Base-by-base conservation (phyloP, 2,113 vertebrate species). In the Butorides virescens region DNA sequence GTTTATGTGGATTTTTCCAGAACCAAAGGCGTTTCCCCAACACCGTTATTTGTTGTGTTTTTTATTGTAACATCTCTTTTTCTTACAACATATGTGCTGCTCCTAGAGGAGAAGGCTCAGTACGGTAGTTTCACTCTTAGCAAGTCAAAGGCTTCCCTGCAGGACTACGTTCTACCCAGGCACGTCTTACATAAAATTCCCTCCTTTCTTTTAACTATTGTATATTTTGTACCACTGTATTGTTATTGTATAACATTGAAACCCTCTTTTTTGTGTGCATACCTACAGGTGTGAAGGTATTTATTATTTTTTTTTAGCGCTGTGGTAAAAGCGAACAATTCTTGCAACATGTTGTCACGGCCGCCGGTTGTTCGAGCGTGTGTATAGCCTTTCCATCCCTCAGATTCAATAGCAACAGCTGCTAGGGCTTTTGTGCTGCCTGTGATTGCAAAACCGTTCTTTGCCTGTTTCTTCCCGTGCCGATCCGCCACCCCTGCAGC, bases 371-470 rank as follows among this genome's bases (percentile, higher is more conserved):
- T 66, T 93, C 91, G 89, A 90, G 91, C 34, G 10, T 55, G 76
- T 29, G 49, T 73, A 50, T 34, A 85, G 94, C 71, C 82, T 88
- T 94, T 95, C 95, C 90, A 81, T 90, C 86, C 91, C 86, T 89
- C 72, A 37, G 34, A 74, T 91, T 86, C 81, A 80, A 62, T 37
- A 88, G 68, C 63, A 97, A 86, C 98, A 98, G 98, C 98, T 98
- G 98, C 90, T 22, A 3, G 47, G 93, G 73, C 85, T 94, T 92
- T 91, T 90, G 92, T 83, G 67, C 66, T 3, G 19, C 32, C 87
- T 84, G 8, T 3, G 59, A 87, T 94, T 93, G 85, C 83, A 88
- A 82, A 97, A 87, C 44, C 30, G 2, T 87, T 68, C 88, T 49
- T 62, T 65, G 83, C 90, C 61, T 81, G 75, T 67, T 86, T 17